Evolutionary conservation across 30 jellyfish, hydroid and myxozoan genomes (phyloP), one percentile per base, ranked within the genome.

Genomic region (Nemopilema nomurai): DNA sequence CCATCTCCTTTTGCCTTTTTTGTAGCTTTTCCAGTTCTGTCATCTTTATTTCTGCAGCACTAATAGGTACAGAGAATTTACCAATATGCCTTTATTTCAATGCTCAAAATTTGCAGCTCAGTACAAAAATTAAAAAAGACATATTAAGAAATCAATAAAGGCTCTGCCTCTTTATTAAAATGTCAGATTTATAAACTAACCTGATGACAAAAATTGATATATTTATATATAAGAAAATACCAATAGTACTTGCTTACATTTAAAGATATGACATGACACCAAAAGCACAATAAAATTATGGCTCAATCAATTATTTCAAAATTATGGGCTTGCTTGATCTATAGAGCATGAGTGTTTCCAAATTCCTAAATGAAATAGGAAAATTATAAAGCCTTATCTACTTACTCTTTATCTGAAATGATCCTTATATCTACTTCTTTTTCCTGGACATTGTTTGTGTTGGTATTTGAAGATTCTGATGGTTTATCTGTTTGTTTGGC

Each of bases 1-100:
- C 99, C 17, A 95, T 95, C 69, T 84, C 83, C 71, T 95, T 90
- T 66, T 95, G 99, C 76, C 90, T 90, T 29, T 86, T 76, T 66
- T 95, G 99, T 51, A 95, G 78, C 49, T 78, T 69, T 69, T 86
- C 97, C 31, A 95, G 76, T 22, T 81, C 84, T 13, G 92, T 62
- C 69, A 84, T 33, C 72, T 95, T 81, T 50, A 90, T 49, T 63
- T 90, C 92, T 16, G 93, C 96, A 51, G 85, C 95, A 18, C 97
- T 90, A 67, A 64, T 26, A 69, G 25, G 9, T 6, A 3, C 13
- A 3, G 57, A 41, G 13, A 41, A 41, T 3, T 41, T 41, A 13
- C 29, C 20, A 63, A 63, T 19, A 63, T 51, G 16, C 73, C 18
- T 63, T 7, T 4, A 63, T 63, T n/a, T 3, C 7, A 25, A n/a